Percentiles rank a stretch among this genome's conserved stretches.
phyloP scores from a whole-genome alignment of 2,113 vertebrate species.

The Dolichallabes microphthalmus region DNA sequence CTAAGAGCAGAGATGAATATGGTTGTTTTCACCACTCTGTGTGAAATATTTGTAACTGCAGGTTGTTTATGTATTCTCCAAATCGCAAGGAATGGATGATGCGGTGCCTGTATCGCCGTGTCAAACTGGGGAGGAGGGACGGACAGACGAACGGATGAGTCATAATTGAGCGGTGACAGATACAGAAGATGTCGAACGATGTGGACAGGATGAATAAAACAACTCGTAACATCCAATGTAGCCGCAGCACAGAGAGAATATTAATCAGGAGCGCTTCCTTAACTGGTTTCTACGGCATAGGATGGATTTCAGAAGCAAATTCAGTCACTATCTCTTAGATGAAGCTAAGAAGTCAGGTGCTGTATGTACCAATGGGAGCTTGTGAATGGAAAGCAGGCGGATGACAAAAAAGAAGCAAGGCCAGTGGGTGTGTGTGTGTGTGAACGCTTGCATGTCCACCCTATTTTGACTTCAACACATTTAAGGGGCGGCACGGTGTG shows the following conservation, averaged over 20 bases:
- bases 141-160: conserved; percentile 40
- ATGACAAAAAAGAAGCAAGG: conserved; percentile 4
- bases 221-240: conserved; percentile 20
- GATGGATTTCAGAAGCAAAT: conserved; percentile 38
- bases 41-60: conserved; percentile 3
- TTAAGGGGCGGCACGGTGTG: background rate
- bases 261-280: conserved; percentile 15
- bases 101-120: background rate
- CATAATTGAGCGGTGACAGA: conserved; percentile 41
- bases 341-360: conserved; percentile 18
- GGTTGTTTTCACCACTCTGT: conserved; percentile 15
- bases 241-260: conserved; percentile 12
- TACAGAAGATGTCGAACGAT: conserved; percentile 27
- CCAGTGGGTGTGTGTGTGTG: no score
- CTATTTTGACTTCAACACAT: conserved; percentile 37
- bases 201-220: conserved; percentile 41
- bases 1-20: background rate
- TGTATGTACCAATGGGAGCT: background rate
- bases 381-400: background rate
- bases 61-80: conserved; percentile 31
- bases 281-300: conserved; percentile 6
- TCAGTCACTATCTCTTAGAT: conserved; percentile 47
- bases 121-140: conserved; percentile 23
- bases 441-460: background rate
- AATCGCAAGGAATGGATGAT: conserved; percentile 15